These are phyloP conservation scores for Vannuccia rotundouncinata DNA, from an alignment of 2,888 invertebrate species.

Conservation along the genomic window DNA sequence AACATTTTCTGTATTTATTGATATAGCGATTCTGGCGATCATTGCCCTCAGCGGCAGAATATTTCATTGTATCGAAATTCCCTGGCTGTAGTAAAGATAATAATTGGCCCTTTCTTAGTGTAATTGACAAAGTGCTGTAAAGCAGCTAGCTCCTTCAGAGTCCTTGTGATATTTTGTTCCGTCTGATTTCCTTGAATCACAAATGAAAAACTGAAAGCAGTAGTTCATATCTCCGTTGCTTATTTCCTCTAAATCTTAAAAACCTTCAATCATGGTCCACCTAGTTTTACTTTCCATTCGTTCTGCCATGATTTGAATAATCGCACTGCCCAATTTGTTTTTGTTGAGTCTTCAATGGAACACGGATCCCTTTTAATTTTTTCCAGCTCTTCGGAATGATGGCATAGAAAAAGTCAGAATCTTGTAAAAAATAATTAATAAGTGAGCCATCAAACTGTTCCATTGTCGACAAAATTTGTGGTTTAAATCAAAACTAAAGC, in stretches of 20 bases:
- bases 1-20: not conserved
- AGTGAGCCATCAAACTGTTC: not conserved
- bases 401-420: not conserved
- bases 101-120: not conserved
- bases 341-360: not conserved
- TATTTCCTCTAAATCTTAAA: slow-evolving; percentile 11
- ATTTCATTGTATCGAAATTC: not conserved
- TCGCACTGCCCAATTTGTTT: not conserved
- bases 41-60: not conserved
- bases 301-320: not conserved
- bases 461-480: not conserved
- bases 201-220: slow-evolving; percentile 21
- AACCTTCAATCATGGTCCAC: not conserved
- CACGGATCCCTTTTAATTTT: not conserved
- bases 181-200: not conserved
- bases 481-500: slow-evolving; percentile 8
- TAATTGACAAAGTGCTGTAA: not conserved
- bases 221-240: not conserved
- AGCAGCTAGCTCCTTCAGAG: slow-evolving; percentile 15
- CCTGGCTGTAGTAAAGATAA: slow-evolving; percentile 2
- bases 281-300: not conserved
- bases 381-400: not conserved
- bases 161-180: not conserved
- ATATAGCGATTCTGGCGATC: not conserved
- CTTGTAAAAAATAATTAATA: slow-evolving; percentile 5